These are phyloP conservation scores for Cololabis saira DNA, from an alignment of 2,113 vertebrate species.

Conservation along the genomic window DNA sequence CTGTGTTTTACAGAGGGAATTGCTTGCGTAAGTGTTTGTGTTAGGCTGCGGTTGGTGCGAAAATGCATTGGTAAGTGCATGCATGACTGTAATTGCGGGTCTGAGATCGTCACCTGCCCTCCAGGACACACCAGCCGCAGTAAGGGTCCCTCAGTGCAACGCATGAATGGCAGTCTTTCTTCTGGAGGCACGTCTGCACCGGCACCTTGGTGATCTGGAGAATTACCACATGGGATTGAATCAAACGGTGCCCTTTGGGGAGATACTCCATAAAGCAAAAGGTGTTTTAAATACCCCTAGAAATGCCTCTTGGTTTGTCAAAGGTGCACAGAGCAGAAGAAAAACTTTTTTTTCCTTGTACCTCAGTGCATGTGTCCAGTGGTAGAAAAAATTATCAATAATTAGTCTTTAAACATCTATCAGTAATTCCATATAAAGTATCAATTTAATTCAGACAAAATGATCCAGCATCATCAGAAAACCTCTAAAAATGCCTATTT, in stretches of 20 bases:
- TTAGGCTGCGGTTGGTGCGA: conserved; percentile 17
- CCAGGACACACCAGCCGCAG: conserved; percentile 91
- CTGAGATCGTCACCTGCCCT: conserved; percentile 84
- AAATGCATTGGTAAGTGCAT: conserved; percentile 25
- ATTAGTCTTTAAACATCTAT: not conserved
- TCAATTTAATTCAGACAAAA: not conserved
- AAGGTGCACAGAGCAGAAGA: conserved; percentile 17
- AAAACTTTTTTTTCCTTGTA: too few relatives aligned
- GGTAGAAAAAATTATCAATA: not conserved
- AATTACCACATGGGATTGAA: conserved; percentile 39
- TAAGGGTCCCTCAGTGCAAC: conserved; percentile 86
- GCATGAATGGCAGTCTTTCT: conserved; percentile 84
- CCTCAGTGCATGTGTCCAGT: not conserved
- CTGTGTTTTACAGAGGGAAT: conserved; percentile 58
- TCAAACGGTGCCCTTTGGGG: conserved; percentile 36
- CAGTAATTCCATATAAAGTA: too few relatives aligned
- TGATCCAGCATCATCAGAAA: not conserved
- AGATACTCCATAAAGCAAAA: conserved; percentile 18
- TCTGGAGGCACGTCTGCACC: conserved; percentile 82
- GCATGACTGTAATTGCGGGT: not conserved
- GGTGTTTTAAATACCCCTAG: conserved; percentile 15
- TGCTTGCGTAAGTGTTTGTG: conserved; percentile 49
- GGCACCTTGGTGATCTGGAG: conserved; percentile 84
- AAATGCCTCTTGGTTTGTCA: conserved; percentile 16
- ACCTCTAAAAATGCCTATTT: too few relatives aligned